These are phyloP conservation scores for Oreochromis aureus DNA, from an alignment of 2,113 vertebrate species.

Conservation along the genomic window DNA sequence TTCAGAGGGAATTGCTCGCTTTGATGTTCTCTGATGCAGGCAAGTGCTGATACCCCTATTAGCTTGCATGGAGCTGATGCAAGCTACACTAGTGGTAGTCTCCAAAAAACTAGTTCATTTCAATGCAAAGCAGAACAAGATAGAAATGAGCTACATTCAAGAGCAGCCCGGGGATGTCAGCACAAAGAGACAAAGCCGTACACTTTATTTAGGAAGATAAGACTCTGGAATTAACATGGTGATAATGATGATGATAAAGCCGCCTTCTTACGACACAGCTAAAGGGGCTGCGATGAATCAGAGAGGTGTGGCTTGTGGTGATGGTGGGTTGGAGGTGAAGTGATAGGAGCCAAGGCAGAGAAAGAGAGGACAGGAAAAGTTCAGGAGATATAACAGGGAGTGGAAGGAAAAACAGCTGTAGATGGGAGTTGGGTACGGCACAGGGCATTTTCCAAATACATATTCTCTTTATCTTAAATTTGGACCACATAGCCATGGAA, in stretches of 20 bases:
- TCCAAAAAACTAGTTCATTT: conserved; percentile 27
- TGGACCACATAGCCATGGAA: background rate
- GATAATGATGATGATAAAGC: conserved; percentile 48
- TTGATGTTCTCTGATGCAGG: conserved; percentile 72
- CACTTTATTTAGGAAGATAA: conserved; percentile 67
- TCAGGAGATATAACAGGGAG: background rate
- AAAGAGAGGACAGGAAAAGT: background rate
- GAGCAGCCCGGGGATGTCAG: conserved; percentile 61
- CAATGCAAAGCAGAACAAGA: conserved; percentile 31
- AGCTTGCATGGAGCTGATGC: conserved; percentile 68
- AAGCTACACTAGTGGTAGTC: conserved; percentile 44
- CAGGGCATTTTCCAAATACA: background rate
- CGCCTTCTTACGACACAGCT: conserved; percentile 15
- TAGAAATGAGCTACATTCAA: conserved; percentile 34
- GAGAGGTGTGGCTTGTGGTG: background rate
- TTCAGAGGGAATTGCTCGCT: conserved; percentile 70
- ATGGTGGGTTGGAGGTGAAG: background rate
- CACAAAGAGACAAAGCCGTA: conserved; percentile 60
- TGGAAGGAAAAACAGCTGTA: background rate
- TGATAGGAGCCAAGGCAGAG: background rate
- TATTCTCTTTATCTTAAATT: background rate
- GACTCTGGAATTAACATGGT: conserved; percentile 48
- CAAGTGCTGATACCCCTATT: conserved; percentile 71
- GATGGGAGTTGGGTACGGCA: background rate
- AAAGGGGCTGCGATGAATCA: conserved; percentile 43